Percentiles rank a stretch among this genome's conserved stretches.
Conservation (phyloP, 2,888 invertebrate genomes). For the Pyrgus malvae region DNA sequence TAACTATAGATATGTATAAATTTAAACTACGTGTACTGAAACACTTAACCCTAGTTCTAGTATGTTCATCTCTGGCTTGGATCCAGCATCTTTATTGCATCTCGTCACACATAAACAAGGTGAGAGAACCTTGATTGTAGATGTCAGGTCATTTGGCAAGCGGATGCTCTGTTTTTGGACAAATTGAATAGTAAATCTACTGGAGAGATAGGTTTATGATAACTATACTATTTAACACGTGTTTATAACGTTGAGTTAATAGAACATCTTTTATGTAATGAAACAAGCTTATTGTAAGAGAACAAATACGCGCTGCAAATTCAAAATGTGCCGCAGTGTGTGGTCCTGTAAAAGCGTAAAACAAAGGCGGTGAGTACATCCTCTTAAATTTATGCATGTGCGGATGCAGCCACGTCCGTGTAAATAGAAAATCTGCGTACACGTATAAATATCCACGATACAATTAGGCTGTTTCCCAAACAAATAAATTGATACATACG, state of each 20-base stretch:
- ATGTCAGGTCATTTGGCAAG: conserved; percentile 22
- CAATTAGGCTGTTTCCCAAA: conserved; percentile 33
- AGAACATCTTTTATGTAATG: not conserved
- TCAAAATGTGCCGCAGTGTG: not conserved
- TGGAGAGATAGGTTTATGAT: conserved; percentile 10
- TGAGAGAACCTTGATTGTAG: conserved; percentile 26
- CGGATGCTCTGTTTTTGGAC: not conserved
- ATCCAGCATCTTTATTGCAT: conserved; percentile 20
- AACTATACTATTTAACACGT: no score
- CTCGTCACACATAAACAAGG: conserved; percentile 23
- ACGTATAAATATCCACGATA: conserved; percentile 32
- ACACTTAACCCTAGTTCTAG: conserved; percentile 21
- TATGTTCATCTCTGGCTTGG: conserved; percentile 19
- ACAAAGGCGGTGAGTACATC: conserved; percentile 1
- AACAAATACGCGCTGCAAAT: not conserved
- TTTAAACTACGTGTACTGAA: conserved; percentile 2
- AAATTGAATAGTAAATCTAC: conserved; percentile 14
- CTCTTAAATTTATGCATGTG: conserved; percentile 35
- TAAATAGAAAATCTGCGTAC: conserved; percentile 35
- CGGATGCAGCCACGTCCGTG: conserved; percentile 36
- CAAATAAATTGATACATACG: conserved; percentile 14
- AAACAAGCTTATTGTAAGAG: not conserved
- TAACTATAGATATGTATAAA: not conserved
- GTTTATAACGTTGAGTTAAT: no score
- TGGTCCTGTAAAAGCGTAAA: conserved; percentile 5